Evolutionary conservation across 2,888 invertebrate species (phyloP).

Genomic region (Girardia tigrina): DNA sequence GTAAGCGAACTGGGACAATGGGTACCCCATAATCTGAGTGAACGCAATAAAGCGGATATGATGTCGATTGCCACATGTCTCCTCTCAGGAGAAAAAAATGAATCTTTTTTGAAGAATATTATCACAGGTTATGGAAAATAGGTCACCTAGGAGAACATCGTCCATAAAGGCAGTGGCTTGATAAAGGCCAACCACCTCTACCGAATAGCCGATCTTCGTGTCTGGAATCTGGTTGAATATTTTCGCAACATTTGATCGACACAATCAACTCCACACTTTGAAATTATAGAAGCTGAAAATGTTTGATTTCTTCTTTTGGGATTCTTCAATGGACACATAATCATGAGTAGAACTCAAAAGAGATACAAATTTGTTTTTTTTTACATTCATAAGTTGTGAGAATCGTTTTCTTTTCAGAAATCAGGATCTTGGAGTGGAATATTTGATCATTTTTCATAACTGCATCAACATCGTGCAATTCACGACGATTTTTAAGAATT

Average conservation of each 20-base stretch:
- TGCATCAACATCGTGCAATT: not conserved
- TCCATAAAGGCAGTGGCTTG: too few relatives aligned
- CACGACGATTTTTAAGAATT: not conserved
- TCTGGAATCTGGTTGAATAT: not conserved
- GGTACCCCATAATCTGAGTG: too few relatives aligned
- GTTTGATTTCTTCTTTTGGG: not conserved
- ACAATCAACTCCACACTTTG: not conserved
- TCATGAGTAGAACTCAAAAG: not conserved
- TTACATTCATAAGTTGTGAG: conserved; percentile 7
- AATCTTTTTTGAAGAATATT: too few relatives aligned
- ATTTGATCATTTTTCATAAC: not conserved
- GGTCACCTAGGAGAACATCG: too few relatives aligned
- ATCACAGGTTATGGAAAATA: too few relatives aligned
- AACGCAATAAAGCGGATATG: too few relatives aligned
- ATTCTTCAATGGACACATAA: not conserved
- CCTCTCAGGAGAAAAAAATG: too few relatives aligned
- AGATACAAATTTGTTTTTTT: not conserved
- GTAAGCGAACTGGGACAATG: too few relatives aligned
- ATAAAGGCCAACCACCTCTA: too few relatives aligned
- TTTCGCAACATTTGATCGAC: not conserved
- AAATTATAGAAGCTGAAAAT: not conserved
- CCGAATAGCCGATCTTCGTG: not conserved
- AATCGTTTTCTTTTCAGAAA: conserved; percentile 11
- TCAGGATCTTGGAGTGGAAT: not conserved
- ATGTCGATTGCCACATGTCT: too few relatives aligned